Evolutionary conservation across 2,113 vertebrate genomes (phyloP), one percentile per base, ranked within the genome.

Genomic region (Coreoperca whiteheadi): DNA sequence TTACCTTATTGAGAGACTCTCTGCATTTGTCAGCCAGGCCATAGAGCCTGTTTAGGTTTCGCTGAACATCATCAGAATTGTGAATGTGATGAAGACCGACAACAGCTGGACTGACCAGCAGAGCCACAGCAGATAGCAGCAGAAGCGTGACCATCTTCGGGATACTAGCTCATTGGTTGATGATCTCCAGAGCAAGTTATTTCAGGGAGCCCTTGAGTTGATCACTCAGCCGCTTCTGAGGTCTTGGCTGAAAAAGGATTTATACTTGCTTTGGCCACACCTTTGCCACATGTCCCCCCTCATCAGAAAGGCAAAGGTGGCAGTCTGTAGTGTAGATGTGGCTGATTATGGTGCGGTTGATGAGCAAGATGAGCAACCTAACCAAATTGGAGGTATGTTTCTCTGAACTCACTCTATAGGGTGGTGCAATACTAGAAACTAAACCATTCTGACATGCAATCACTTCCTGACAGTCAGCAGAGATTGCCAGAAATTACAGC

Each of bases 101-200:
- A n/a, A n/a, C n/a, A 41, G 32, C 39, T 7, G 61, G 4, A 53
- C 2, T 25, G 63, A 46, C 32, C 56, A 65, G n/a, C 20, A 63
- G 16, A 7, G 48, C 9, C 9, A 39, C 48, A 41, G 37, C 51
- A 28, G 25, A 79, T 11, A 72, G 2, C 50, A 75, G 54, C 20
- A 85, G 25, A 67, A 64, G 15, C 48, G 53, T 11, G 2, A 1
- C 32, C 4, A 7, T 68, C 69, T 43, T 64, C 74, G 80, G 68
- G 4, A 30, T 16, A 28, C 46, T 1, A 6, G 20, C 21, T 39
- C 2, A 21, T 70, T n/a, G 1, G 63, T 8, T n/a, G 63, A 25
- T 23, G 61, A 64, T 1, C 12, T 43, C 21, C 8, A 15, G 63
- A 41, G 1, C 23, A 28, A 43, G 39, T 6, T 16, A 8, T 25